Evolutionary conservation across 1,140 invertebrate species (phyloP).

Genomic region (Choristoneura fumiferana): DNA sequence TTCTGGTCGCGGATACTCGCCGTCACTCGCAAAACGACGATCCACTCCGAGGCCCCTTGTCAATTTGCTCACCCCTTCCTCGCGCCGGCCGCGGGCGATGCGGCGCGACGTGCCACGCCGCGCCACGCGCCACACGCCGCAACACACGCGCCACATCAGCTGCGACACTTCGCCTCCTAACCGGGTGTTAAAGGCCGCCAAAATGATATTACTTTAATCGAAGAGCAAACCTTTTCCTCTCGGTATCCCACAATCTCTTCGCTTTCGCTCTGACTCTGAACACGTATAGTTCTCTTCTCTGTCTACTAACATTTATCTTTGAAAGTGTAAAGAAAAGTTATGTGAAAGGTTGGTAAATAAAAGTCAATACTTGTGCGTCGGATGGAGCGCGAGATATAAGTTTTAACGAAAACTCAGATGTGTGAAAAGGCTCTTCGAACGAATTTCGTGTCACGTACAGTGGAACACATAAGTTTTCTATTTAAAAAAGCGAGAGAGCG

Average conservation of each 20-base stretch:
- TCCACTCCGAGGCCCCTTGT: slow-evolving; percentile 24
- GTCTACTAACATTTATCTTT: background rate
- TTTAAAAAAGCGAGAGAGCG: background rate
- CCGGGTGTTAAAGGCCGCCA: background rate
- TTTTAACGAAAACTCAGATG: background rate
- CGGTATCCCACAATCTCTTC: background rate
- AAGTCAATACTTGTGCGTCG: slow-evolving; percentile 4
- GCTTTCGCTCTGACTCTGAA: too few species aligned
- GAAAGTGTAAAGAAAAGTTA: background rate
- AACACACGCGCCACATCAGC: background rate
- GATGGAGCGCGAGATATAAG: background rate
- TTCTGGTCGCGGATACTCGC: slow-evolving; percentile 19
- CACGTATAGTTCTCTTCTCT: background rate
- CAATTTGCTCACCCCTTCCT: slow-evolving; percentile 28
- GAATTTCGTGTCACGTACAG: slow-evolving; percentile 12
- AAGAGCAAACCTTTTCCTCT: background rate
- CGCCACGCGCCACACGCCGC: background rate
- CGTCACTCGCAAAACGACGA: slow-evolving; percentile 26
- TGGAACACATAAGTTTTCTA: slow-evolving; percentile 3
- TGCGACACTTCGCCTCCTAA: background rate
- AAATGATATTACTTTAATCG: background rate
- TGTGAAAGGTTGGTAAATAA: slow-evolving; percentile 9
- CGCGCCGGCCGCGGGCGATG: background rate
- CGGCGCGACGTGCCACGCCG: background rate
- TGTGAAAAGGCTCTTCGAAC: background rate